These are phyloP conservation scores for Cervus canadensis DNA, from an alignment of 2,113 vertebrate species.

Conservation along the genomic window DNA sequence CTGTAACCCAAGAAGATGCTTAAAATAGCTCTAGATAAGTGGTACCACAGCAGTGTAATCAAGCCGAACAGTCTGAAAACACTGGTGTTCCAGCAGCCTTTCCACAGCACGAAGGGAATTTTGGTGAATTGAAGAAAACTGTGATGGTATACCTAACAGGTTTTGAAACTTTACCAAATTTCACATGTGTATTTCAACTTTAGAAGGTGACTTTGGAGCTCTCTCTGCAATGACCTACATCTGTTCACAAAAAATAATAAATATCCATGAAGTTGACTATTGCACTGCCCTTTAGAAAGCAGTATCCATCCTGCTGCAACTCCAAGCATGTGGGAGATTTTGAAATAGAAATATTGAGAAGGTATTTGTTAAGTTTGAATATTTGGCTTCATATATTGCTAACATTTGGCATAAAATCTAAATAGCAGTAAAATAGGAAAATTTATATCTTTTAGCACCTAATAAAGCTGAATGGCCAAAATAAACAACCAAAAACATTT, in stretches of 20 bases:
- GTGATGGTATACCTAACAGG: neutral
- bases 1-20: slow-evolving; percentile 47
- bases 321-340: neutral
- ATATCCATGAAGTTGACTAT: neutral
- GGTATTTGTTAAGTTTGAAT: neutral
- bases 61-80: neutral
- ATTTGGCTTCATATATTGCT: neutral
- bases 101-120: neutral
- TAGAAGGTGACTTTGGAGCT: neutral
- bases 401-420: neutral
- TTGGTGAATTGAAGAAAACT: slow-evolving; percentile 27
- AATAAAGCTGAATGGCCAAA: neutral
- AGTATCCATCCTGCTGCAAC: neutral
- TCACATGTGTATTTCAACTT: neutral
- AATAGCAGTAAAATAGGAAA: neutral
- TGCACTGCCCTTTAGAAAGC: neutral
- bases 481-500: neutral
- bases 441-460: neutral
- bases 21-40: slow-evolving; percentile 63
- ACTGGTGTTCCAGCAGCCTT: neutral
- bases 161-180: slow-evolving; percentile 13
- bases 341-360: neutral
- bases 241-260: neutral
- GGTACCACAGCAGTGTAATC: neutral
- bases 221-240: neutral